A percentile compares a stretch with the other conserved stretches of the same genome.
Conservation (phyloP, 2,113 vertebrate genomes). For the Numida meleagris region DNA sequence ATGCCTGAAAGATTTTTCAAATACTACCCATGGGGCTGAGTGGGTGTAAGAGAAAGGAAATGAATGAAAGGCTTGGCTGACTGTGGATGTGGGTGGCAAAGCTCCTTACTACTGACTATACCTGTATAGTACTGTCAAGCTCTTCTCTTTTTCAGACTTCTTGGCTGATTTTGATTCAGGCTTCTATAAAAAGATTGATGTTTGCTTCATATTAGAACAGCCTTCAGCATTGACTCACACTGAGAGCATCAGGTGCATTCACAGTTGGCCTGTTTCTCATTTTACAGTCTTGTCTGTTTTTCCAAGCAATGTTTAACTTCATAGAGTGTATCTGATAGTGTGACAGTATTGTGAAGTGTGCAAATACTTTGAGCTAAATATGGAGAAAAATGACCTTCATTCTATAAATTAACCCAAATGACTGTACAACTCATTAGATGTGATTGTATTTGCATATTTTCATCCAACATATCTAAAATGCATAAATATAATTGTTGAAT, state of each 20-base stretch:
- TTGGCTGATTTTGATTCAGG: neutral
- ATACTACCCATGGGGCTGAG: neutral
- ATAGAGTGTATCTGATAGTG: neutral
- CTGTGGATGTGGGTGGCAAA: conserved; percentile 8
- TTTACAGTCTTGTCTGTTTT: neutral
- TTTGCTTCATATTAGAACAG: conserved; percentile 12
- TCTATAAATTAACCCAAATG: neutral
- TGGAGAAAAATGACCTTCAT: neutral
- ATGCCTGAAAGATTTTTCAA: neutral
- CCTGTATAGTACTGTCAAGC: neutral
- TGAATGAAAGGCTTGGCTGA: conserved; percentile 28
- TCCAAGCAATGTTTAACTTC: neutral
- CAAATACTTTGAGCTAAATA: neutral
- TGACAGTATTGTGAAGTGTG: neutral
- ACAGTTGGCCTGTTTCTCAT: conserved; percentile 10
- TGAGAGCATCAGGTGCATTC: conserved; percentile 2
- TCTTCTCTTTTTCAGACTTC: neutral
- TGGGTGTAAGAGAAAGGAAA: conserved; percentile 1
- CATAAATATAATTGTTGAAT: neutral
- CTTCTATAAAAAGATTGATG: neutral
- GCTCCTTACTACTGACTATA: neutral
- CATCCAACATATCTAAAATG: neutral
- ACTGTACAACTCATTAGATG: neutral
- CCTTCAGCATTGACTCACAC: neutral
- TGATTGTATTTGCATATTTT: neutral